Conservation (phyloP, 2,888 invertebrate genomes). For the Drosophila macrothrix region DNA sequence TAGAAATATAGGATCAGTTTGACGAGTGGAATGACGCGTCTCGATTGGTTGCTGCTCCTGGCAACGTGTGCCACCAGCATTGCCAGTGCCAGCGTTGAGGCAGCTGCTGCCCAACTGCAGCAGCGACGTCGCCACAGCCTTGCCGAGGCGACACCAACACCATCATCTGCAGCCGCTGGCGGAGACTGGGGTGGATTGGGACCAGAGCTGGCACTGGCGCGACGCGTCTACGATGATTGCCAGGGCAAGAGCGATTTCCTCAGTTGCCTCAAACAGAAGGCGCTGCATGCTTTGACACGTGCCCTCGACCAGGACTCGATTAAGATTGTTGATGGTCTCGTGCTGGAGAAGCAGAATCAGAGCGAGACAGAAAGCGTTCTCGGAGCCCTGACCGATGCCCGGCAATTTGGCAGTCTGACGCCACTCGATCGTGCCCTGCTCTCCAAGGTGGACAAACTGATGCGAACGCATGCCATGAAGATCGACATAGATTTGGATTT, state of each 20-base stretch:
- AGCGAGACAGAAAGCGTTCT: slow-evolving; percentile 85
- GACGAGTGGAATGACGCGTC: slow-evolving; percentile 52
- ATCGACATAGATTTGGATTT: slow-evolving; percentile 86
- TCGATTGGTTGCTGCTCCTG: slow-evolving; percentile 70
- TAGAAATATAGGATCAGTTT: not conserved
- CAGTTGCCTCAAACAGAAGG: slow-evolving; percentile 88
- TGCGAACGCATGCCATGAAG: slow-evolving; percentile 88
- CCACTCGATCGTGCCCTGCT: slow-evolving; percentile 86
- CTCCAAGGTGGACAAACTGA: slow-evolving; percentile 87
- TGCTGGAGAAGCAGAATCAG: slow-evolving; percentile 87
- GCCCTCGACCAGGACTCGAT: slow-evolving; percentile 88
- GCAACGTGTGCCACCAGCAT: slow-evolving; percentile 52
- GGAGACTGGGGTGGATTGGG: slow-evolving; percentile 71
- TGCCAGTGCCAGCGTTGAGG: slow-evolving; percentile 20
- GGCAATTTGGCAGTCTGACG: slow-evolving; percentile 87
- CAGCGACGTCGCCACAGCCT: slow-evolving; percentile 63
- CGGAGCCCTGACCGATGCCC: slow-evolving; percentile 86
- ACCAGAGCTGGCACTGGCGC: slow-evolving; percentile 87
- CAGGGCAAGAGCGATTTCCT: slow-evolving; percentile 87
- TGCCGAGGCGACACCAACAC: not conserved
- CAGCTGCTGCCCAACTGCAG: slow-evolving; percentile 53
- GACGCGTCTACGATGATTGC: slow-evolving; percentile 88
- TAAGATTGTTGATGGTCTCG: slow-evolving; percentile 87
- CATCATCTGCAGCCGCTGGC: not conserved
- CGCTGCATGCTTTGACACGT: slow-evolving; percentile 87